Evolutionary conservation across 2,888 invertebrate species (phyloP).

Genomic region (Erebia aethiops): DNA sequence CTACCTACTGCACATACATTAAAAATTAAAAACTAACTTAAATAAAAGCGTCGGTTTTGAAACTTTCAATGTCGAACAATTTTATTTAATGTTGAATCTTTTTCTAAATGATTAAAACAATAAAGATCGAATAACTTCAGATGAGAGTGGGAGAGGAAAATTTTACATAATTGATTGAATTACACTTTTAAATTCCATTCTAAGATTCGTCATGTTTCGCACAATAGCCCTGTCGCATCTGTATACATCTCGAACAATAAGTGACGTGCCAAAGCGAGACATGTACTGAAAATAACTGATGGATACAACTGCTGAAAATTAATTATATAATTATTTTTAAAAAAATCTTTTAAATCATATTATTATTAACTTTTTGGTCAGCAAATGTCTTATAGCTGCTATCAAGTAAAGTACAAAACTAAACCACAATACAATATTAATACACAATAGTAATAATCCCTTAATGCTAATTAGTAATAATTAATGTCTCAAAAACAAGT

Average conservation of each 20-base stretch:
- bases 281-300: neutral
- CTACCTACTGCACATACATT: neutral
- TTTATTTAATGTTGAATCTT: neutral
- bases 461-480: too few species aligned
- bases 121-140: neutral
- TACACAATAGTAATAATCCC: neutral
- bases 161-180: neutral
- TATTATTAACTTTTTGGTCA: neutral
- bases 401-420: too few species aligned
- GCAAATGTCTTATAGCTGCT: neutral
- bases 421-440: too few species aligned
- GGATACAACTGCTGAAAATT: neutral
- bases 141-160: neutral
- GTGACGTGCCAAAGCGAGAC: slow-evolving; percentile 6
- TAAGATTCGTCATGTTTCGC: neutral
- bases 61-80: neutral
- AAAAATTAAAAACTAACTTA: too few species aligned
- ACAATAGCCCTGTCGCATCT: neutral
- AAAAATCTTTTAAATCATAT: neutral
- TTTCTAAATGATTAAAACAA: neutral
- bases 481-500: neutral
- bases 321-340: neutral
- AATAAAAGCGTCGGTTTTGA: neutral
- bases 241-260: slow-evolving; percentile 5
- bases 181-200: neutral